Evolutionary conservation across 2,888 invertebrate genomes (phyloP).

Genomic region (Venustoraphidia nigricollis): DNA sequence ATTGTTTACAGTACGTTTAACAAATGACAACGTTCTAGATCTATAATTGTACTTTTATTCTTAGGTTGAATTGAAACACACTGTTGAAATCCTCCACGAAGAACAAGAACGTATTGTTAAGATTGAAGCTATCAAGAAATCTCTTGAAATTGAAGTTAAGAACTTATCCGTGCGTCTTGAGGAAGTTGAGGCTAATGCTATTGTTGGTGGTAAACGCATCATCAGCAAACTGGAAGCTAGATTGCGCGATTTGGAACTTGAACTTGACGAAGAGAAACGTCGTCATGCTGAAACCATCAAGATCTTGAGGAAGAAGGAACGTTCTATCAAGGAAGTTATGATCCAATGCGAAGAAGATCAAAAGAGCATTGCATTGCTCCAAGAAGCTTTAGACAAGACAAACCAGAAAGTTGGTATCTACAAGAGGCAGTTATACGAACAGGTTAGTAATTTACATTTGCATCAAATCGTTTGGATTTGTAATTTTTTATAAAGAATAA

Average conservation of each 20-base stretch:
- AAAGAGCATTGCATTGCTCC: constrained; percentile 84
- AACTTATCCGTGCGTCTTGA: constrained; percentile 84
- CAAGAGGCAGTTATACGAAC: constrained; percentile 91
- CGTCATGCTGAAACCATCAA: constrained; percentile 95
- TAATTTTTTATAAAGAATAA: no score
- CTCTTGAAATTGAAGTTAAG: constrained; percentile 93
- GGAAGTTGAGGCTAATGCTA: constrained; percentile 93
- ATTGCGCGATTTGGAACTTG: constrained; percentile 88
- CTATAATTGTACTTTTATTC: constrained; percentile 2
- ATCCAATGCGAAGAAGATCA: constrained; percentile 94
- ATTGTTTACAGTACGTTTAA: not conserved
- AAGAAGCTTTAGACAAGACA: constrained; percentile 79
- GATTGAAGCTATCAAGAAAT: constrained; percentile 95
- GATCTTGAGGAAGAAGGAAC: constrained; percentile 96
- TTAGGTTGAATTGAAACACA: constrained; percentile 82
- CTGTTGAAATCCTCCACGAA: constrained; percentile 84
- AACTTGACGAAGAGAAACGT: constrained; percentile 92
- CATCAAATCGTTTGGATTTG: no score
- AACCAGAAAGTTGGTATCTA: constrained; percentile 79
- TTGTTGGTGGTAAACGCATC: constrained; percentile 91
- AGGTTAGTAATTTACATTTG: constrained; percentile 34
- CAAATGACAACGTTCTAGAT: not conserved
- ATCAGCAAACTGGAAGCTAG: constrained; percentile 94
- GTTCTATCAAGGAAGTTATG: constrained; percentile 88
- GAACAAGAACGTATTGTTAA: constrained; percentile 94